Percentiles rank a stretch among this genome's conserved stretches.
These are phyloP conservation scores for Australoheros scitulus DNA, from an alignment of 2,113 vertebrate species.

Conservation along the genomic window DNA sequence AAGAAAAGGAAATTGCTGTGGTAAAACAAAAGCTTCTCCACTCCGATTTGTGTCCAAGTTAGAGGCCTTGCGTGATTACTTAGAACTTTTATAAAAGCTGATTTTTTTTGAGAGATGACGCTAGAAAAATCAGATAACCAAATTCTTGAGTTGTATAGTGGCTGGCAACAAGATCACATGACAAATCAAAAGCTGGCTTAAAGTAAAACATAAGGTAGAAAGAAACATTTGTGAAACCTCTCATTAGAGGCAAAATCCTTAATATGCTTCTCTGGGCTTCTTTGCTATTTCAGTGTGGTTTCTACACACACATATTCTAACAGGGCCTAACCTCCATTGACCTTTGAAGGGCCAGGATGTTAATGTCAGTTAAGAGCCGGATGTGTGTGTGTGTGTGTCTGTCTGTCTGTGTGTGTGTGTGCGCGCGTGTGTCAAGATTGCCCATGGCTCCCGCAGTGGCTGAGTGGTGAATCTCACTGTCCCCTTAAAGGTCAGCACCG, in stretches of 20 bases:
- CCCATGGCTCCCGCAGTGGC: slow-evolving; percentile 12
- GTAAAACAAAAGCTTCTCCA: not conserved
- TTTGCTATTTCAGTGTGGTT: slow-evolving; percentile 36
- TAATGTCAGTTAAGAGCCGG: slow-evolving; percentile 31
- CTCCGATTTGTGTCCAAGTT: slow-evolving; percentile 2
- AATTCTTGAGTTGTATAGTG: slow-evolving; percentile 32
- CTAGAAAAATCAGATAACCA: slow-evolving; percentile 47
- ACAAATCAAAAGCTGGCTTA: slow-evolving; percentile 30
- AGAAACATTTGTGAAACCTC: not conserved
- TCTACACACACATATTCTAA: not conserved
- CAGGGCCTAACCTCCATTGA: slow-evolving; percentile 41
- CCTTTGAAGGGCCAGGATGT: slow-evolving; percentile 41
- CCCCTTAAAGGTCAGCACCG: slow-evolving; percentile 62
- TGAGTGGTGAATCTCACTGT: slow-evolving; percentile 50
- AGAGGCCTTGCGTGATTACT: not conserved
- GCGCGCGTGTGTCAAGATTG: slow-evolving; percentile 28
- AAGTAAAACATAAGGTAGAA: slow-evolving; percentile 3
- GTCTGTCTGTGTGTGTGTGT: slow-evolving; percentile 23
- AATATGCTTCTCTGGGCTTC: slow-evolving; percentile 4
- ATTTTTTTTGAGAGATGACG: not conserved
- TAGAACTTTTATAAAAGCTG: slow-evolving; percentile 3
- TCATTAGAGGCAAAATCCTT: slow-evolving; percentile 9
- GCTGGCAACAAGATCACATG: slow-evolving; percentile 6
- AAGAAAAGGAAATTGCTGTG: not conserved
- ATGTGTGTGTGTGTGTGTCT: not conserved